Percentiles rank a stretch among this genome's conserved stretches.
Evolutionary conservation across 2,888 invertebrate genomes (phyloP).

Genomic region (Cephus pulcher): DNA sequence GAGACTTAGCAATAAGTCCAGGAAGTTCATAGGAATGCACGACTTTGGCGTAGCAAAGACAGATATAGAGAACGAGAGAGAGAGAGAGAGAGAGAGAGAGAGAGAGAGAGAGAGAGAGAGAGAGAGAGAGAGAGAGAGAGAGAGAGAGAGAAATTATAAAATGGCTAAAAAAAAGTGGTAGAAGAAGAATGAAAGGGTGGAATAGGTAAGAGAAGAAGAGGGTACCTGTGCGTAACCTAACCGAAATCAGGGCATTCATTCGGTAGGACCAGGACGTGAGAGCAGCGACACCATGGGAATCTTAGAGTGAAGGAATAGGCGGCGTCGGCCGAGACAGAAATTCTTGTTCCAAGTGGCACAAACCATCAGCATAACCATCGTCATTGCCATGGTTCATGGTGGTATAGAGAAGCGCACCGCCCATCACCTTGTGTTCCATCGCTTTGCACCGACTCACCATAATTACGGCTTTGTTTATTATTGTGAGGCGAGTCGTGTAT

Average conservation of each 20-base stretch:
- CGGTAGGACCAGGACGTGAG: background rate
- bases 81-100: too few species aligned
- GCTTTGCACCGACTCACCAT: conserved; percentile 26
- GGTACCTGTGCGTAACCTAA: background rate
- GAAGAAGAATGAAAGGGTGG: background rate
- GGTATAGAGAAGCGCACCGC: background rate
- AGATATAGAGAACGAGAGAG: too few species aligned
- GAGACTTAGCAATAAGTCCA: background rate
- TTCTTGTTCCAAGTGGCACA: background rate
- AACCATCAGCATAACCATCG: background rate
- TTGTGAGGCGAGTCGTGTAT: conserved; percentile 40
- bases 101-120: too few species aligned
- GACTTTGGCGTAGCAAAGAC: background rate
- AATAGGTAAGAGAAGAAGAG: background rate
- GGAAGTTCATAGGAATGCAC: background rate
- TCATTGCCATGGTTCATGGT: background rate
- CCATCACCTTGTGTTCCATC: conserved; percentile 3
- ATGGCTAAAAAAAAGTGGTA: background rate
- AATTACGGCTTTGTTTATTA: conserved; percentile 55
- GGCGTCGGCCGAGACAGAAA: background rate
- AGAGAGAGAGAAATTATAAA: background rate
- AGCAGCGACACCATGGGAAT: conserved; percentile 4
- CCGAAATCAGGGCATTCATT: conserved; percentile 2
- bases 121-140: too few species aligned
- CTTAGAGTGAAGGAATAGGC: background rate